Evolutionary conservation across 2,113 vertebrate genomes (phyloP).

Genomic region (Sylvicapra grimmia): DNA sequence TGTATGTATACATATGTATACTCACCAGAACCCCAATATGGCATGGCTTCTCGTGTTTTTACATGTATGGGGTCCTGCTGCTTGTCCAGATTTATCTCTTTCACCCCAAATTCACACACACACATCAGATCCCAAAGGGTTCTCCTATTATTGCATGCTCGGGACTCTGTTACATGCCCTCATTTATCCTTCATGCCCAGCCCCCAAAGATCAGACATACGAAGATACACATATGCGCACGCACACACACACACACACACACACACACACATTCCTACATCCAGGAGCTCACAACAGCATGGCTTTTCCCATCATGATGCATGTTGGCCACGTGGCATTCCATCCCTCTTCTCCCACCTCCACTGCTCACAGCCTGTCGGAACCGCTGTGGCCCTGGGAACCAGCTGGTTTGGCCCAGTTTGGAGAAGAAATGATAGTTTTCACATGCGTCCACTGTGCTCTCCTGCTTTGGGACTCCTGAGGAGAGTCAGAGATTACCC

Average conservation of each 20-base stretch:
- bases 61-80: conserved; percentile 22
- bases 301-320: conserved; percentile 37
- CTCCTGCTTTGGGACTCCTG: neutral
- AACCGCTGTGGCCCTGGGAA: neutral
- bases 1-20: accelerated
- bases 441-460: neutral
- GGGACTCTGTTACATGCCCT: neutral
- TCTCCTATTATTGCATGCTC: conserved; percentile 25
- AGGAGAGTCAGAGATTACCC: neutral
- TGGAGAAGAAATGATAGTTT: neutral
- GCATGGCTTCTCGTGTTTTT: conserved; percentile 67
- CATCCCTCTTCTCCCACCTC: neutral
- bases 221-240: neutral
- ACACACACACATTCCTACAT: neutral
- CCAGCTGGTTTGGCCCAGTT: neutral
- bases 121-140: neutral
- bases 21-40: neutral
- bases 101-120: neutral
- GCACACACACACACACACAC: too few species aligned
- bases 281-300: conserved; percentile 16
- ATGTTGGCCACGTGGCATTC: neutral
- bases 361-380: neutral
- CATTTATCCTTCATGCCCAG: neutral
- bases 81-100: neutral
- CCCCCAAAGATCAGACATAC: neutral